Evolutionary conservation across 2,888 invertebrate genomes (phyloP), one percentile per base, ranked within the genome.

Genomic region (Dorcus hopei): DNA sequence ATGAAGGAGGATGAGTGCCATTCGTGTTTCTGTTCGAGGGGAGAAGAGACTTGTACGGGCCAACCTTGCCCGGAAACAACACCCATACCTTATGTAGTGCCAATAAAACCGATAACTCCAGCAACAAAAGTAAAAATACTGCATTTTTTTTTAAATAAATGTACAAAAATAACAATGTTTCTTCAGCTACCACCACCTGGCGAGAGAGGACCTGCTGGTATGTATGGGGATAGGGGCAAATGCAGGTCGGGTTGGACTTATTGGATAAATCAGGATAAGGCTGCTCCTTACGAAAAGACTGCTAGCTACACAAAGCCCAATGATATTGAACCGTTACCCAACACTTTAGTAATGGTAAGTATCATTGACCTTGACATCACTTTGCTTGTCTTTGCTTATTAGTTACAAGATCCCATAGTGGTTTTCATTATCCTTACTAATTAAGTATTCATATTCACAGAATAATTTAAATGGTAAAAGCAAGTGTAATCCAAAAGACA

Each of bases 1-100:
- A 82, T 92, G 0, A 85, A 85, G 60, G 85, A 87, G 60, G 92
- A 93, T 72, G 84, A 82, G 0, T 95, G 95, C 72, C 90, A 93
- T 68, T 87, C 87, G 0, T 95, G 95, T 69, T 83, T 83, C 51
- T 92, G 92, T 64, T 89, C 89, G 0, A 84, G 87, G 69, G 85
- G 86, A 9, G 82, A 86, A 62, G 83, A 84, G 68, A 80, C 86
- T 0, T 92, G 92, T 70, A 86, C 84, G 53, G 91, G 91, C 9
- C 83, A 83, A 55, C 89, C 90, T 0, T 92, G 92, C 67, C 68
- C 76, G 2, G 78, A 80, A 26, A 5, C 16, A 26, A 26, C 49
- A 7, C 14, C 51, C 3, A 16, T 7, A 7, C 26, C 26, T 33
- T 33, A 33, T 33, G 26, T 33, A 19, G 19, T 19, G 2, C 1